phyloP scores from a whole-genome alignment of 2,113 vertebrate genomes.

The Apodemus speciosus region DNA sequence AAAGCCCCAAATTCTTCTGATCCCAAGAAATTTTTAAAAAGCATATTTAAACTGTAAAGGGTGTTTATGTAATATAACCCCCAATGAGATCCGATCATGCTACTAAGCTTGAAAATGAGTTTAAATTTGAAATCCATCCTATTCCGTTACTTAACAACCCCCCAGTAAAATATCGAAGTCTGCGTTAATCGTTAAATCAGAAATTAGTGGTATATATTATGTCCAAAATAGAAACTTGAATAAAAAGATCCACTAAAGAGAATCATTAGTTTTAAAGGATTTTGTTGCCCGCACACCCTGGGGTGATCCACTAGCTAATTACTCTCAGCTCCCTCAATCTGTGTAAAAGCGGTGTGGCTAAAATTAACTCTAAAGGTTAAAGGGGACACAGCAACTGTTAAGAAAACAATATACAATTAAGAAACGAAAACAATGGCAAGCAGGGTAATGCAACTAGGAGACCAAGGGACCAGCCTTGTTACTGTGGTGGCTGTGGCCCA shows the following conservation, averaged over 20 bases:
- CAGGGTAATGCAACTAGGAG: not conserved
- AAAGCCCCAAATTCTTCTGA: not conserved
- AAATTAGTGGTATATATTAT: not conserved
- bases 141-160: constrained; percentile 24
- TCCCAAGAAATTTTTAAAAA: not conserved
- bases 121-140: not conserved
- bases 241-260: constrained; percentile 40
- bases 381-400: constrained; percentile 1
- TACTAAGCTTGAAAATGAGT: constrained; percentile 18
- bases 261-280: constrained; percentile 20
- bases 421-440: constrained; percentile 17
- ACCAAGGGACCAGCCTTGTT: not conserved
- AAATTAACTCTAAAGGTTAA: constrained; percentile 48
- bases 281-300: not conserved
- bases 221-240: constrained; percentile 19
- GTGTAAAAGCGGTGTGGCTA: not conserved
- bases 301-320: not conserved
- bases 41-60: not conserved
- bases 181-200: constrained; percentile 5
- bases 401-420: constrained; percentile 56
- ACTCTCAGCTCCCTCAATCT: constrained; percentile 16
- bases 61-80: not conserved
- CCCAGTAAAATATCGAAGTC: constrained; percentile 36
- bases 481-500: not conserved
- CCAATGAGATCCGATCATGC: not conserved